A percentile compares a stretch with the other conserved stretches of the same genome.
phyloP scores from a whole-genome alignment of 2,888 invertebrate species.

The Cyrtodaria siliqua region DNA sequence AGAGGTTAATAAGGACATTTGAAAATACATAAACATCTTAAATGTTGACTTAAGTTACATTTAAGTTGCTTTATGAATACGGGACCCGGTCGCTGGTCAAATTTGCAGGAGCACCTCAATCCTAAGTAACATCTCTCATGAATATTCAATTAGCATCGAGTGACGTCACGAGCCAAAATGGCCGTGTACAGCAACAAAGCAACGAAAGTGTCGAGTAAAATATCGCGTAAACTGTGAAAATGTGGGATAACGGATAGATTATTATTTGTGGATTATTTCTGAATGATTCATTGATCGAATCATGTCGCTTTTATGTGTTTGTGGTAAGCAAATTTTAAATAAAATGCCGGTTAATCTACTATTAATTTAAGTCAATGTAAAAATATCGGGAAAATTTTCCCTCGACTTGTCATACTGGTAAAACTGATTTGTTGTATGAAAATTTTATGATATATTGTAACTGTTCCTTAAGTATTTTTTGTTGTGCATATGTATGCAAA shows the following conservation, averaged over 20 bases:
- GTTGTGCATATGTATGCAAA: no score
- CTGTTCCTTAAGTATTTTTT: no score
- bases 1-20: no score
- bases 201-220: constrained; percentile 8
- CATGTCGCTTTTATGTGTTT: constrained; percentile 79
- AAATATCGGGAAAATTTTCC: constrained; percentile 17
- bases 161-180: constrained; percentile 69
- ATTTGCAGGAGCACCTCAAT: no score
- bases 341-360: background rate
- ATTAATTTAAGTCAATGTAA: constrained; percentile 5
- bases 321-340: constrained; percentile 68
- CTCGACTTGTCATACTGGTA: constrained; percentile 24
- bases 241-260: constrained; percentile 35
- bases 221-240: constrained; percentile 18
- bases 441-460: no score
- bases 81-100: no score
- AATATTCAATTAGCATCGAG: constrained; percentile 66
- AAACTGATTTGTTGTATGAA: no score
- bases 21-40: no score
- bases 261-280: constrained; percentile 30
- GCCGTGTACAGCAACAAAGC: constrained; percentile 57
- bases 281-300: constrained; percentile 36
- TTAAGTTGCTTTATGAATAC: no score
- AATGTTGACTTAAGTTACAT: no score
- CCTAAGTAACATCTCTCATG: constrained; percentile 35